Percentiles rank a stretch among this genome's conserved stretches.
Evolutionary conservation across 2,888 invertebrate species (phyloP).

Genomic region (Ligdia adustata): DNA sequence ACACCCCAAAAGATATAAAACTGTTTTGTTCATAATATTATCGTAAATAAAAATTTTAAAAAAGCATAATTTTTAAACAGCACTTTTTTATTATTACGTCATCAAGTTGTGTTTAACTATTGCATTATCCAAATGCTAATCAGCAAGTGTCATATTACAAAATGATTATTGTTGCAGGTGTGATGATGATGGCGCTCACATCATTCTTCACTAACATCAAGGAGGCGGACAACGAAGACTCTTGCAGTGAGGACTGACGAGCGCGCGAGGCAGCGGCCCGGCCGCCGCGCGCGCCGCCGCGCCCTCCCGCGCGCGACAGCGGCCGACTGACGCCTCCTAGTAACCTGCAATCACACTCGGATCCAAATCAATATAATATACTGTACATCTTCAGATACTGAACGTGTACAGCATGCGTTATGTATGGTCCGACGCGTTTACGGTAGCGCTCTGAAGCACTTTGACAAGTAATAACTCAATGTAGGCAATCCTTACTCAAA

Average conservation of each 20-base stretch:
- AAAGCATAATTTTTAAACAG: too few relatives aligned
- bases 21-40: too few relatives aligned
- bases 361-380: slow-evolving; percentile 39
- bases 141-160: too few relatives aligned
- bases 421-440: too few relatives aligned
- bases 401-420: slow-evolving; percentile 35
- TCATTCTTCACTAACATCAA: slow-evolving; percentile 89
- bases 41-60: too few relatives aligned
- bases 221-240: slow-evolving; percentile 87
- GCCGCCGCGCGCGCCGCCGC: slow-evolving; percentile 31
- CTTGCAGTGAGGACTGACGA: slow-evolving; percentile 79
- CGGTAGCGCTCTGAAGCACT: not conserved
- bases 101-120: too few relatives aligned
- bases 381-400: slow-evolving; percentile 71
- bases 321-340: too few relatives aligned
- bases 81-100: too few relatives aligned
- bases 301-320: slow-evolving; percentile 34
- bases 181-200: slow-evolving; percentile 88
- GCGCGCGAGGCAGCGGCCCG: slow-evolving; percentile 43
- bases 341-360: not conserved
- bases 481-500: not conserved
- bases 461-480: not conserved
- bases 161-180: slow-evolving; percentile 77
- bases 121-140: too few relatives aligned
- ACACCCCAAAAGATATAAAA: too few relatives aligned